phyloP scores from a whole-genome alignment of 1,140 invertebrate species.

The Heliothis subflexa region DNA sequence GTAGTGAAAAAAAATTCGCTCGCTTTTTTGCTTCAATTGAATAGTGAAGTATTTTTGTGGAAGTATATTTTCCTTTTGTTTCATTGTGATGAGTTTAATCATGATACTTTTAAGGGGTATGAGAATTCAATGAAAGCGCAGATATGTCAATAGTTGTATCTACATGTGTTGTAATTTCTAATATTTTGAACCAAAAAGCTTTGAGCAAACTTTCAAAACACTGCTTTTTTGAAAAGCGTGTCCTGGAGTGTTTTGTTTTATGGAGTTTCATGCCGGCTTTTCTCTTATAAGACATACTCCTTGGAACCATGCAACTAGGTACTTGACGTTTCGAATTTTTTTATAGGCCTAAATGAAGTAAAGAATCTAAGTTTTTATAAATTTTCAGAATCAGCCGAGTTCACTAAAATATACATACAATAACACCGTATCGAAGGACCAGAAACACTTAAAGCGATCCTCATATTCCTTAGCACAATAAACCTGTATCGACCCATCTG shows the following conservation, averaged over 20 bases:
- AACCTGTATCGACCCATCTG: conserved; percentile 37
- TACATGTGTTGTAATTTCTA: too few species aligned
- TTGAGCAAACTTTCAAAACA: background rate
- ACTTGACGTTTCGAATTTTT: too few species aligned
- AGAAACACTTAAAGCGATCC: conserved; percentile 14
- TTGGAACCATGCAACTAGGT: too few species aligned
- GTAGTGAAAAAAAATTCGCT: conserved; percentile 19
- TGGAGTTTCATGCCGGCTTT: too few species aligned
- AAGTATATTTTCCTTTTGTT: background rate
- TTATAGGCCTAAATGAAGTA: too few species aligned
- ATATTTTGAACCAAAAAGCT: too few species aligned
- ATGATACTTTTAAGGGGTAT: background rate
- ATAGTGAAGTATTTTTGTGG: background rate
- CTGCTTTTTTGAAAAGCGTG: too few species aligned
- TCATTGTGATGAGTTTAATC: background rate
- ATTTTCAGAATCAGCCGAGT: background rate
- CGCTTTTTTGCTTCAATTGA: background rate
- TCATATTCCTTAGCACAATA: conserved; percentile 9
- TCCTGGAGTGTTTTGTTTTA: too few species aligned
- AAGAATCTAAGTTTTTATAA: too few species aligned
- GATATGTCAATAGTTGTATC: too few species aligned
- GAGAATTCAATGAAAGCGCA: too few species aligned
- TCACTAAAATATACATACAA: background rate
- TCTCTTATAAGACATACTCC: background rate
- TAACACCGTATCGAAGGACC: background rate